Evolutionary conservation across 2,797 vertebrate genomes (phyloP).

Genomic region (Acanthis flammea): DNA sequence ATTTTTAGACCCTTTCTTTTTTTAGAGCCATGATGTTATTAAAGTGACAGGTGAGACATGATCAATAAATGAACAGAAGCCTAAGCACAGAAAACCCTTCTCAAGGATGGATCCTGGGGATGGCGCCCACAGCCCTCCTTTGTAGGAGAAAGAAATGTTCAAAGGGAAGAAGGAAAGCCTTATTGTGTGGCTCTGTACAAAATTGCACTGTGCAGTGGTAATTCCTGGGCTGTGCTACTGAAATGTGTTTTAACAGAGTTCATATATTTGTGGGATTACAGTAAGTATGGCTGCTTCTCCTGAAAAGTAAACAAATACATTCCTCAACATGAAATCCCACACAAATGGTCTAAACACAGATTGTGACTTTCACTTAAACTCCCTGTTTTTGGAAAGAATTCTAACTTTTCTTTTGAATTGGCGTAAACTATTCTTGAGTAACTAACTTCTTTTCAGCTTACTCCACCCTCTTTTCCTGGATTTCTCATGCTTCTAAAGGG

Average conservation of each 20-base stretch:
- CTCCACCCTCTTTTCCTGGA: constrained; percentile 44
- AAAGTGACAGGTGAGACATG: not conserved
- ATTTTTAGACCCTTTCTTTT: not conserved
- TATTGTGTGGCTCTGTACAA: not conserved
- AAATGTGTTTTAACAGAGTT: constrained; percentile 1
- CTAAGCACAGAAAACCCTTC: not conserved
- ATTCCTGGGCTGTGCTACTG: not conserved
- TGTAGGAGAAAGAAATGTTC: not conserved
- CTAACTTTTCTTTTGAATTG: constrained; percentile 39
- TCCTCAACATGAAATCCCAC: constrained; percentile 54
- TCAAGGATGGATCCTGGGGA: not conserved
- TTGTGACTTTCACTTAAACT: constrained; percentile 38
- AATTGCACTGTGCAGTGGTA: not conserved
- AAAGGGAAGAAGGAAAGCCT: not conserved
- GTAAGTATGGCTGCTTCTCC: not conserved
- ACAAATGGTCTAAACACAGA: constrained; percentile 42
- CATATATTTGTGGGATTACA: not conserved
- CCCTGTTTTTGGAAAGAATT: constrained; percentile 26
- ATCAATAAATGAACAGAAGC: not conserved
- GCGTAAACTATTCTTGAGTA: constrained; percentile 37
- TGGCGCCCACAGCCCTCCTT: not conserved
- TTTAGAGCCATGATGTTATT: not conserved
- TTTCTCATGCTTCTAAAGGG: constrained; percentile 34
- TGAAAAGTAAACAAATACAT: not conserved
- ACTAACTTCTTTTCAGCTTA: constrained; percentile 27